phyloP scores from a whole-genome alignment of 2,797 vertebrate species.

The Cynopterus sphinx region DNA sequence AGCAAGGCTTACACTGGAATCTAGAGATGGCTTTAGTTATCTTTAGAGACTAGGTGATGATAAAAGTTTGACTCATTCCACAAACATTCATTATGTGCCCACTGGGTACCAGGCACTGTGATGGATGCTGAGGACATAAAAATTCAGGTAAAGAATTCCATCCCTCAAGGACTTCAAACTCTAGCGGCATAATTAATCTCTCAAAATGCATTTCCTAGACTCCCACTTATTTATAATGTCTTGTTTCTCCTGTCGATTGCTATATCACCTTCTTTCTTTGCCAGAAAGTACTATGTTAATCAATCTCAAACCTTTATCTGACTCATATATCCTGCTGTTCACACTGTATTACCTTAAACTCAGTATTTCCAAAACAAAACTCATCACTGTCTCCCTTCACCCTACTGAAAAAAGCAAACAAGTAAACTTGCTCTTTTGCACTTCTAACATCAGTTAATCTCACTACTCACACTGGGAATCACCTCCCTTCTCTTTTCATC shows the following conservation, averaged over 20 bases:
- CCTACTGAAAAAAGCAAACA: neutral
- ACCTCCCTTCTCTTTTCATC: neutral
- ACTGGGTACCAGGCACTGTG: slow-evolving; percentile 33
- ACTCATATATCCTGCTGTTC: slow-evolving; percentile 7
- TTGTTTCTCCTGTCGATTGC: slow-evolving; percentile 56
- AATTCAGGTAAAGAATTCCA: slow-evolving; percentile 54
- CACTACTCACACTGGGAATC: neutral
- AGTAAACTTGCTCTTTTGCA: neutral
- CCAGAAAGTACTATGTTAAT: slow-evolving; percentile 56
- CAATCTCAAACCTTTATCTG: slow-evolving; percentile 64
- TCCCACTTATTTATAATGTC: slow-evolving; percentile 68
- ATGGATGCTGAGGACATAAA: slow-evolving; percentile 49
- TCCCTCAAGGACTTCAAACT: slow-evolving; percentile 62
- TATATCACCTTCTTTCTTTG: slow-evolving; percentile 45
- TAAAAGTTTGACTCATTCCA: slow-evolving; percentile 43
- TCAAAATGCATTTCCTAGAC: slow-evolving; percentile 55
- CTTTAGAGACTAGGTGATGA: neutral
- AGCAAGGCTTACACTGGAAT: neutral
- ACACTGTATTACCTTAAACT: slow-evolving; percentile 35
- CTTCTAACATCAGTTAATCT: neutral
- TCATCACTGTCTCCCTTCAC: neutral
- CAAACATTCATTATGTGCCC: slow-evolving; percentile 32
- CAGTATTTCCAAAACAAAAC: slow-evolving; percentile 39
- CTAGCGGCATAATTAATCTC: slow-evolving; percentile 68
- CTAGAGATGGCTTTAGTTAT: slow-evolving; percentile 3